Percentiles rank a stretch among this genome's conserved stretches.
These are phyloP conservation scores for Anguilla japonica DNA, from an alignment of 2,113 vertebrate genomes.

Conservation along the genomic window DNA sequence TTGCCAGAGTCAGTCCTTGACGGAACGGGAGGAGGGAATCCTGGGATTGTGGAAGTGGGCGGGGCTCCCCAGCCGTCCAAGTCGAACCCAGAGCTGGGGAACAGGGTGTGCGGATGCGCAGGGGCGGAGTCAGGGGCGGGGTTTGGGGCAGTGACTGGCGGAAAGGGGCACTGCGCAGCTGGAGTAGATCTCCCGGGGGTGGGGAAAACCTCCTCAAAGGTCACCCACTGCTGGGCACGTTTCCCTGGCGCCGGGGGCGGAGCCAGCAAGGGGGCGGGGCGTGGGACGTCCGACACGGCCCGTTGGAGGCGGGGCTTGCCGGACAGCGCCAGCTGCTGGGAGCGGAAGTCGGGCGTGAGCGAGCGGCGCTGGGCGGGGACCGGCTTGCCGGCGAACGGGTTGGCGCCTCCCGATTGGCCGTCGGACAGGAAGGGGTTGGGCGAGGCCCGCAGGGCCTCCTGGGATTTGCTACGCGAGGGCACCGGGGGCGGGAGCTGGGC, in stretches of 20 bases:
- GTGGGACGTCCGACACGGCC: constrained; percentile 44
- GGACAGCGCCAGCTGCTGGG: constrained; percentile 41
- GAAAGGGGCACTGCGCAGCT: constrained; percentile 23
- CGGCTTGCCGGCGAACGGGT: constrained; percentile 75
- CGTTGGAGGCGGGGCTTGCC: constrained; percentile 47
- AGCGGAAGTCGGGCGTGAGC: constrained; percentile 58
- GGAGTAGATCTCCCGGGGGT: constrained; percentile 21
- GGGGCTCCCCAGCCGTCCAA: constrained; percentile 70
- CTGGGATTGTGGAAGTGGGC: constrained; percentile 64
- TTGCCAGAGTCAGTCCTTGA: constrained; percentile 64
- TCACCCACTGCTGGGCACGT: constrained; percentile 83
- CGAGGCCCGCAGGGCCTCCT: constrained; percentile 70
- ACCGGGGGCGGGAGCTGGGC: constrained; percentile 70
- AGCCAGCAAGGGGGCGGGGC: constrained; percentile 52
- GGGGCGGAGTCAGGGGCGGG: neutral
- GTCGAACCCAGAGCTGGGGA: constrained; percentile 56
- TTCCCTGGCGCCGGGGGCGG: constrained; percentile 39
- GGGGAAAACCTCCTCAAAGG: constrained; percentile 67
- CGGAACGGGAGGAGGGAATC: constrained; percentile 74
- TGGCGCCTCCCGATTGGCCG: constrained; percentile 68
- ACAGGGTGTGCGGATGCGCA: constrained; percentile 50
- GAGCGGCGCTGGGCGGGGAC: constrained; percentile 50
- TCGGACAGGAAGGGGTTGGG: constrained; percentile 68
- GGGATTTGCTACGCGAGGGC: constrained; percentile 73
- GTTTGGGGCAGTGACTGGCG: constrained; percentile 26